Base-by-base conservation (phyloP, 2,113 vertebrate species). In the Scalopus aquaticus region DNA sequence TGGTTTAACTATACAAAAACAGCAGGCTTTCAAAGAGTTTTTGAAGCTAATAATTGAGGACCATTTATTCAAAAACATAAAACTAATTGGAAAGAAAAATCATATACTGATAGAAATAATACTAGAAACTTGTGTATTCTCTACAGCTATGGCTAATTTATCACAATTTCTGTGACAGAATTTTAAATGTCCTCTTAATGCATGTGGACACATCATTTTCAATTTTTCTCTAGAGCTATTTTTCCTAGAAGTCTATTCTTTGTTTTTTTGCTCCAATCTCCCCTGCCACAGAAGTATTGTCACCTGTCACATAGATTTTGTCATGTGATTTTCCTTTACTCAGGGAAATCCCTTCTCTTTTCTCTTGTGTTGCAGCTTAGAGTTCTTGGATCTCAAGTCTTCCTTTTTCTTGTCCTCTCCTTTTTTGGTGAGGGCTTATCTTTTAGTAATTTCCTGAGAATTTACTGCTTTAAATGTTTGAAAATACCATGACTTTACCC, bases 81-180 rank as follows among this genome's bases (percentile, higher is more conserved):
- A 80, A 56, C 13, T 85, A 65, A 91, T 77, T 93, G 28, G 42
- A 77, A 46, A 39, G 69, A 81, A 91, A 95, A 93, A 67, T 72
- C 24, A 51, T 86, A 2, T 62, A 72, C 22, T 93, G 5, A n/a
- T 88, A 49, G 54, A 86, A 89, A 65, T 93, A 85, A 28, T 9
- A 60, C 22, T 81, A 77, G 49, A 64, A 92, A 80, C 54, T 81
- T 85, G 20, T 79, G 28, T 82, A 87, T 72, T 91, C 54, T 81
- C 30, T 82, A 67, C 17, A 30, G 16, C 37, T 70, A 0, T 69
- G 5, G 56, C 37, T 90, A 30, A 46, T 78, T 54, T 51, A n/a
- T 72, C 51, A 67, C 26, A 4, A 60, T 81, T 58, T 81, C 32
- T 81, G 16, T 72, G 78, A 49, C 4, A 62, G 3, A 62, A 81